A percentile compares a stretch with the other conserved stretches of the same genome.
Conservation (phyloP, 2,888 invertebrate species). For the Sarcophaga rosellei region DNA sequence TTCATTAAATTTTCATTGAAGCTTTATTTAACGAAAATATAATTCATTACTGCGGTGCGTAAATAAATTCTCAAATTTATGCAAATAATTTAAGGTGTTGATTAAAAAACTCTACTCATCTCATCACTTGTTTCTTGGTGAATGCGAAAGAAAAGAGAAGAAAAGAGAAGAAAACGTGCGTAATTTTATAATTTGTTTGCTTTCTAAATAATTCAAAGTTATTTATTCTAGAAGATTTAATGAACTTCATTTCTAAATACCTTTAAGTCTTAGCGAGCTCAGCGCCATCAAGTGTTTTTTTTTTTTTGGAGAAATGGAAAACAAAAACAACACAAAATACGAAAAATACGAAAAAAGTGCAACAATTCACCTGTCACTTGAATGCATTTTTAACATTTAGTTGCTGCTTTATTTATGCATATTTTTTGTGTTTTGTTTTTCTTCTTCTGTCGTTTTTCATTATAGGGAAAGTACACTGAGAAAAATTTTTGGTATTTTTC, state of each 20-base stretch:
- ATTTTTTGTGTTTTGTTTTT: not conserved
- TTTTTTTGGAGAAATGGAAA: not conserved
- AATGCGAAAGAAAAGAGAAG: not conserved
- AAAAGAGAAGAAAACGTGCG: not conserved
- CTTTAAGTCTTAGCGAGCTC: conserved; percentile 22
- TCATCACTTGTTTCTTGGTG: too few relatives aligned
- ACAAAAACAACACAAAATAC: not conserved
- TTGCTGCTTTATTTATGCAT: not conserved
- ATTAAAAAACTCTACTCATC: too few relatives aligned
- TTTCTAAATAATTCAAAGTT: not conserved
- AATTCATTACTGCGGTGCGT: too few relatives aligned
- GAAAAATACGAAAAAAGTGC: not conserved
- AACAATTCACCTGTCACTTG: conserved; percentile 40
- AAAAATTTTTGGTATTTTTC: too few relatives aligned
- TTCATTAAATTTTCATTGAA: too few relatives aligned
- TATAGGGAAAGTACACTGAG: too few relatives aligned
- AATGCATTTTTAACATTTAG: conserved; percentile 31
- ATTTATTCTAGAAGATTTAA: conserved; percentile 4
- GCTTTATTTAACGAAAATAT: too few relatives aligned
- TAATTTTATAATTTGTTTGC: conserved; percentile 5
- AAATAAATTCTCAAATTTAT: too few relatives aligned
- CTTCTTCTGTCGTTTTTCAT: not conserved
- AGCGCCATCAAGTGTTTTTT: conserved; percentile 17
- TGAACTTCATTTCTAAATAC: conserved; percentile 38
- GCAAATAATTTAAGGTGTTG: too few relatives aligned